phyloP scores from a whole-genome alignment of 2,888 invertebrate genomes.

The Fissipunctia ypsillon region DNA sequence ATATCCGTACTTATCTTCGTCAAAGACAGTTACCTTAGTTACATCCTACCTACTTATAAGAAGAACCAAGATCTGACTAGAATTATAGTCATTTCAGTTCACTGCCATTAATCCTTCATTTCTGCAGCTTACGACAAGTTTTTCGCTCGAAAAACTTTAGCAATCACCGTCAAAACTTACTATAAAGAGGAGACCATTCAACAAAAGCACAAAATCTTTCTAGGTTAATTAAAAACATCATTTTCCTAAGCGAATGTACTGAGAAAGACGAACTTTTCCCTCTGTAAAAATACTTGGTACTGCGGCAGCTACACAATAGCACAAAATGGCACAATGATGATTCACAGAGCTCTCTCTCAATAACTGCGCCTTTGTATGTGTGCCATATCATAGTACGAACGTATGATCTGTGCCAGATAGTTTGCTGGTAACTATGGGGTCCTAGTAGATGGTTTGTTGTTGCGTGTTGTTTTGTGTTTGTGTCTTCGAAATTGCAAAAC shows the following conservation, averaged over 20 bases:
- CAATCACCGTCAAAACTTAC: conserved; percentile 37
- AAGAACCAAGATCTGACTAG: background rate
- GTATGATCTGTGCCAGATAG: conserved; percentile 56
- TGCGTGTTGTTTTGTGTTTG: background rate
- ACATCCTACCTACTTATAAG: too few relatives aligned
- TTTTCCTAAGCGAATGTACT: conserved; percentile 59
- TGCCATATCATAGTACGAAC: conserved; percentile 23
- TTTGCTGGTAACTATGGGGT: conserved; percentile 4
- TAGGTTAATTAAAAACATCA: conserved; percentile 61
- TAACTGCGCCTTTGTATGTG: conserved; percentile 61
- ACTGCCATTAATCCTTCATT: background rate
- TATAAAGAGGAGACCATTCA: conserved; percentile 9
- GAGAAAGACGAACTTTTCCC: conserved; percentile 65
- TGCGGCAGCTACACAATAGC: conserved; percentile 56
- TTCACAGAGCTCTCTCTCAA: conserved; percentile 61
- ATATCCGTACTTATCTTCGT: background rate
- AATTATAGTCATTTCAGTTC: background rate
- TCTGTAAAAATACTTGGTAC: conserved; percentile 69
- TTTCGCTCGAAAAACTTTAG: conserved; percentile 18
- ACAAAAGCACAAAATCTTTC: conserved; percentile 47
- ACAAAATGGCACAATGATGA: conserved; percentile 66
- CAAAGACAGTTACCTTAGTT: background rate
- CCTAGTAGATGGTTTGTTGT: conserved; percentile 1
- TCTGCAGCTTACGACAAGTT: background rate
- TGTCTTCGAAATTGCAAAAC: background rate